Percentiles rank a stretch among this genome's conserved stretches.
phyloP scores from a whole-genome alignment of 2,888 invertebrate genomes.

The Crioceris asparagi region DNA sequence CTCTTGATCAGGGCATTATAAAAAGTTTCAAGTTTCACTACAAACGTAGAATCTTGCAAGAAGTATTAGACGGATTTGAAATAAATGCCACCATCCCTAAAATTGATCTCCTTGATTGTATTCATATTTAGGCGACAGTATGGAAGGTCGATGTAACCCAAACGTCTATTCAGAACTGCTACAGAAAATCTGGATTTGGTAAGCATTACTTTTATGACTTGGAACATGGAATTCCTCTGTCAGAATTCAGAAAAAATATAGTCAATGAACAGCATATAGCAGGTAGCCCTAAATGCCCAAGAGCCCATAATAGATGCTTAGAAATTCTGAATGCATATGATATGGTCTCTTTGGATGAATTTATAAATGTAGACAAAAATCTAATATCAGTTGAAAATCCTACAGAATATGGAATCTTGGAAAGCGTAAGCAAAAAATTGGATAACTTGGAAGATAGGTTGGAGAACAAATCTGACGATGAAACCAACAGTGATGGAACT shows the following conservation, averaged over 20 bases:
- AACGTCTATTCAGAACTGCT: constrained; percentile 11
- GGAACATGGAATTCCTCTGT: constrained; percentile 6
- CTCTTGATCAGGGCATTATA: constrained; percentile 8
- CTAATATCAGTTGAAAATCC: constrained; percentile 6
- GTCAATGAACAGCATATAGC: constrained; percentile 4
- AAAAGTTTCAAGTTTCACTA: constrained; percentile 11
- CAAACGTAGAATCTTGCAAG: constrained; percentile 1
- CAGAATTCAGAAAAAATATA: constrained; percentile 19
- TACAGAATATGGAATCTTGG: constrained; percentile 8
- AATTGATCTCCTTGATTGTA: constrained; percentile 8
- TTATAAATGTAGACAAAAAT: constrained; percentile 8
- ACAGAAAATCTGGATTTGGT: constrained; percentile 10
- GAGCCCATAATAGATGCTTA: constrained; percentile 4
- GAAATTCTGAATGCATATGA: constrained; percentile 7
- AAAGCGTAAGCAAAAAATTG: constrained; percentile 7
- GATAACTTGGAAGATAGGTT: constrained; percentile 1
- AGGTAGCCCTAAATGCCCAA: constrained; percentile 3
- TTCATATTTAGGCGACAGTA: constrained; percentile 6
- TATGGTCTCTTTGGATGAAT: constrained; percentile 6
- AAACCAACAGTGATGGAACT: constrained; percentile 7
- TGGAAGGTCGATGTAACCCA: constrained; percentile 10
- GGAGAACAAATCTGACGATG: constrained; percentile 5
- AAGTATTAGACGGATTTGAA: not conserved
- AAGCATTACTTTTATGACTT: constrained; percentile 4
- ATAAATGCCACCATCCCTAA: constrained; percentile 4